Evolutionary conservation across 1,140 invertebrate genomes (phyloP).

Genomic region (Cardiocondyla obscurior): DNA sequence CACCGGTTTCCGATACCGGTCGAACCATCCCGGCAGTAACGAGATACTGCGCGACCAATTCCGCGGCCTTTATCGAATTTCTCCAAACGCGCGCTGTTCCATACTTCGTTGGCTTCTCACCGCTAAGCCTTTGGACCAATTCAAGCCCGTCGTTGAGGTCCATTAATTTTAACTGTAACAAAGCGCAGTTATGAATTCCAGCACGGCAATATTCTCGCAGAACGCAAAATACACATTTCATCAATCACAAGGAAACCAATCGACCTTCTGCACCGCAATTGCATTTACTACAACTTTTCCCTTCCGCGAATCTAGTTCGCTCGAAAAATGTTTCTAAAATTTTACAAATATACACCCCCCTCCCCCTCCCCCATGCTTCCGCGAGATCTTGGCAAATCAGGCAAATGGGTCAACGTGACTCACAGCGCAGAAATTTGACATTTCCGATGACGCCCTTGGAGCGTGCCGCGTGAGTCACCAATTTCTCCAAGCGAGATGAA

Average conservation of each 20-base stretch:
- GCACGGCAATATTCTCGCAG: neutral
- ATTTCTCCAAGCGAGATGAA: neutral
- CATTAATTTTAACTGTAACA: slow-evolving; percentile 83
- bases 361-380: neutral
- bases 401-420: slow-evolving; percentile 4
- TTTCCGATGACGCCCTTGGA: neutral
- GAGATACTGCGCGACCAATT: slow-evolving; percentile 83
- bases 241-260: neutral
- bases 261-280: neutral
- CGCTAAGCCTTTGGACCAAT: slow-evolving; percentile 82
- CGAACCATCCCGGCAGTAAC: slow-evolving; percentile 84
- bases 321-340: neutral
- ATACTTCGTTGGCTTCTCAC: slow-evolving; percentile 82
- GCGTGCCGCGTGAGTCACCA: neutral
- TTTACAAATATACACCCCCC: neutral
- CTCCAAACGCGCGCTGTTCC: slow-evolving; percentile 83
- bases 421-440: neutral
- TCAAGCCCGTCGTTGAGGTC: slow-evolving; percentile 82
- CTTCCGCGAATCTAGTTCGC: neutral
- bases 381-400: slow-evolving; percentile 15
- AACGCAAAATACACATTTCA: neutral
- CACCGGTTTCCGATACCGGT: slow-evolving; percentile 82
- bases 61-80: slow-evolving; percentile 83
- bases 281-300: neutral
- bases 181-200: slow-evolving; percentile 21